Percentiles rank a stretch among this genome's conserved stretches.
These are phyloP conservation scores for Sicus ferrugineus DNA, from an alignment of 2,888 invertebrate species.

Conservation along the genomic window DNA sequence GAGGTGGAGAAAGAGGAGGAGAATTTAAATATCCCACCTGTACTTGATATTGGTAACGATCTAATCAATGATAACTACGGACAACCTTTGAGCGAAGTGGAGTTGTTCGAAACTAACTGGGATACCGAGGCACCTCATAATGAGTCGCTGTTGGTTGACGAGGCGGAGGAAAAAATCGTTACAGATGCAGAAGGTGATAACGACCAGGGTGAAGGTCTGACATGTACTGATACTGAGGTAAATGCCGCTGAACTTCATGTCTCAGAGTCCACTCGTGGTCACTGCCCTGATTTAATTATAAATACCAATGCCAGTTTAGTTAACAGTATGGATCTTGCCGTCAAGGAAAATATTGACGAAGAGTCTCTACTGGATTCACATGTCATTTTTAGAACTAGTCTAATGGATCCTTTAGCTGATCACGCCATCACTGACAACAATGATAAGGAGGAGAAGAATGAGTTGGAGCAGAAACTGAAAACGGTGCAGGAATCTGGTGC, in stretches of 20 bases:
- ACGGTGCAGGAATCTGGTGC: not conserved
- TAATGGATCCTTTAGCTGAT: not conserved
- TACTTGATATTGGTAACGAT: constrained; percentile 41
- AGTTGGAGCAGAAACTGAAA: too few species aligned
- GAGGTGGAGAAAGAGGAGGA: constrained; percentile 3
- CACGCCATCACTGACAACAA: not conserved
- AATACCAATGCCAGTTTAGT: not conserved
- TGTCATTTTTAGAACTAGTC: constrained; percentile 34
- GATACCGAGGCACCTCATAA: constrained; percentile 19
- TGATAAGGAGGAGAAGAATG: constrained; percentile 1
- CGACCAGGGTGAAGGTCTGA: not conserved
- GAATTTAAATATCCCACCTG: constrained; percentile 30
- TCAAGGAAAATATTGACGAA: constrained; percentile 34
- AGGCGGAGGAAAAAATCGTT: not conserved
- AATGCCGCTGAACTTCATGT: not conserved
- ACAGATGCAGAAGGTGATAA: not conserved
- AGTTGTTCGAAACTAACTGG: constrained; percentile 26
- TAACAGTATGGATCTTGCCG: constrained; percentile 8
- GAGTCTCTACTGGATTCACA: constrained; percentile 37
- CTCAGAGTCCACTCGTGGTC: too few species aligned
- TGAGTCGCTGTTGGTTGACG: constrained; percentile 7
- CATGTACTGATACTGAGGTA: not conserved
- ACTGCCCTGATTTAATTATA: constrained; percentile 14
- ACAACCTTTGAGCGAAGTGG: constrained; percentile 34
- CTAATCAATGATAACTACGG: constrained; percentile 41